These are phyloP conservation scores for Meta bourneti DNA, from an alignment of 2,888 invertebrate species.

Conservation along the genomic window DNA sequence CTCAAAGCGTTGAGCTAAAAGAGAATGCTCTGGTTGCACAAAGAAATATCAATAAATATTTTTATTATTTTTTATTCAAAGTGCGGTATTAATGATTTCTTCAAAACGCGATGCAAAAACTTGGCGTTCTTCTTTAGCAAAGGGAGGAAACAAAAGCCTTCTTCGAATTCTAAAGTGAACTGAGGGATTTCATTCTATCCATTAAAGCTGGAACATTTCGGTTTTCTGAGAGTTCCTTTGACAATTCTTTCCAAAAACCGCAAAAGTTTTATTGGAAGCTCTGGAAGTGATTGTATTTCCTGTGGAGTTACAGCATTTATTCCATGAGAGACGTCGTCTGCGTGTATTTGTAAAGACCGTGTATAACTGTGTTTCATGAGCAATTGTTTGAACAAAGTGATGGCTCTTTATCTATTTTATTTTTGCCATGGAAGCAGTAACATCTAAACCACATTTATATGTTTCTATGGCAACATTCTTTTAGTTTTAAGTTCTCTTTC, in stretches of 20 bases:
- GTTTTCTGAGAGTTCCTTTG: background rate
- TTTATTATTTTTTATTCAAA: background rate
- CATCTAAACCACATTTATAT: too few relatives aligned
- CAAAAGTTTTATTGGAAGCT: background rate
- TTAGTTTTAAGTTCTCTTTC: too few relatives aligned
- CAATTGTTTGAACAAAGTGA: too few relatives aligned
- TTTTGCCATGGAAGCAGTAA: too few relatives aligned
- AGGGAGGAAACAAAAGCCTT: background rate
- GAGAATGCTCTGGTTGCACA: background rate
- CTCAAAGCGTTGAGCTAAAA: background rate
- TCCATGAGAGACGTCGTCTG: background rate
- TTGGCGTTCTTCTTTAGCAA: background rate
- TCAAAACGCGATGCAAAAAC: background rate
- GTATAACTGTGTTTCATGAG: background rate
- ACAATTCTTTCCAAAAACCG: background rate
- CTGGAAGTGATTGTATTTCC: background rate
- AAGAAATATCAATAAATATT: background rate
- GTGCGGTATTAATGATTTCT: slow-evolving; percentile 22
- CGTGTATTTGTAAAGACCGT: background rate
- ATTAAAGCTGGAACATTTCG: slow-evolving; percentile 21
- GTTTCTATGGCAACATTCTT: too few relatives aligned
- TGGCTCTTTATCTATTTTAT: too few relatives aligned
- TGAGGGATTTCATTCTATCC: slow-evolving; percentile 11
- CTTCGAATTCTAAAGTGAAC: background rate
- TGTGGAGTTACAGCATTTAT: background rate